phyloP scores from a whole-genome alignment of 1,140 invertebrate species.

The Pantala flavescens region DNA sequence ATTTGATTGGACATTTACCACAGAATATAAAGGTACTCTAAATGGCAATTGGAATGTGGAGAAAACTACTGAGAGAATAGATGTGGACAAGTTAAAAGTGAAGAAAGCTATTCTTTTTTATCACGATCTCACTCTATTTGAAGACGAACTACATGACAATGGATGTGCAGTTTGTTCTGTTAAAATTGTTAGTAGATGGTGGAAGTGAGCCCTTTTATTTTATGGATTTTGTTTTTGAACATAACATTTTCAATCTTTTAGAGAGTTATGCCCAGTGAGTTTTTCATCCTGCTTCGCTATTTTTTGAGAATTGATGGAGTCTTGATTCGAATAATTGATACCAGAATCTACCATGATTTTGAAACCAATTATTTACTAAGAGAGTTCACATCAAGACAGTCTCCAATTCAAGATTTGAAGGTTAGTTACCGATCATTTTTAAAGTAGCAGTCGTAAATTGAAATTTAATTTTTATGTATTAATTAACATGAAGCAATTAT shows the following conservation, averaged over 20 bases:
- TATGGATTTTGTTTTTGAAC: not conserved
- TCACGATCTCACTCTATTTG: conserved; percentile 86
- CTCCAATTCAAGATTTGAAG: conserved; percentile 49
- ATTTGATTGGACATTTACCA: conserved; percentile 98
- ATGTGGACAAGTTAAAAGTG: conserved; percentile 81
- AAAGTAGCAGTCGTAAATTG: too few species aligned
- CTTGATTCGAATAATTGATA: conserved; percentile 80
- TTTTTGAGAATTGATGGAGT: conserved; percentile 93
- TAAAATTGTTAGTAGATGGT: conserved; percentile 72
- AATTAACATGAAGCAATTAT: too few species aligned
- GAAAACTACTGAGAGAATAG: conserved; percentile 64
- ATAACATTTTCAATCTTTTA: conserved; percentile 39
- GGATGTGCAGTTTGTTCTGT: conserved; percentile 81
- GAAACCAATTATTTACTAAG: conserved; percentile 60
- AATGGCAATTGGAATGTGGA: conserved; percentile 46
- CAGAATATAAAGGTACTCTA: conserved; percentile 79
- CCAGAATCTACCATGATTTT: conserved; percentile 78
- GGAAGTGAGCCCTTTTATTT: not conserved
- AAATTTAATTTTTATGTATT: too few species aligned
- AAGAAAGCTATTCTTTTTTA: conserved; percentile 92
- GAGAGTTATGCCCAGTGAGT: conserved; percentile 90
- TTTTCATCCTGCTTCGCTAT: conserved; percentile 82
- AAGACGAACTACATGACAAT: conserved; percentile 98
- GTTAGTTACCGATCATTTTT: conserved; percentile 26
- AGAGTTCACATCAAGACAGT: conserved; percentile 66